Evolutionary conservation across 2,888 invertebrate species (phyloP).

Genomic region (Chelonus formosanus): DNA sequence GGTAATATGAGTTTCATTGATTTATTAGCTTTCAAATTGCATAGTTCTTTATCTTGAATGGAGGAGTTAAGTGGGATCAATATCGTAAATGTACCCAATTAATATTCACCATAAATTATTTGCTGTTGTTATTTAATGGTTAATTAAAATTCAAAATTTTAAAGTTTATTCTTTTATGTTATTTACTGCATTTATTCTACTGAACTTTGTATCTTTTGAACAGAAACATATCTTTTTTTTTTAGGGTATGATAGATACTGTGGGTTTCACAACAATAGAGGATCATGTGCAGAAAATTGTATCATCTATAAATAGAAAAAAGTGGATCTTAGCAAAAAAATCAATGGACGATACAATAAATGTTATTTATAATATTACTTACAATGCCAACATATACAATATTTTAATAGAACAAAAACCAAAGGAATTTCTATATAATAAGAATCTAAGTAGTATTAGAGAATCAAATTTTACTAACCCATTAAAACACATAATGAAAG

Average conservation of each 20-base stretch:
- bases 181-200: no score
- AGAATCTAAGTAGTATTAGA: no score
- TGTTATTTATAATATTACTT: not conserved
- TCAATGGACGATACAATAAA: not conserved
- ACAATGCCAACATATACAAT: not conserved
- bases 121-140: no score
- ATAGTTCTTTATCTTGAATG: not conserved
- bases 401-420: not conserved
- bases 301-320: not conserved
- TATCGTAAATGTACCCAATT: not conserved
- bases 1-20: conserved; percentile 37
- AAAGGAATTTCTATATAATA: not conserved
- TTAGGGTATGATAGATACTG: not conserved
- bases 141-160: no score
- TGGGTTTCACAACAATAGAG: not conserved
- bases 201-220: no score
- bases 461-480: no score
- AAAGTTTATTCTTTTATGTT: no score
- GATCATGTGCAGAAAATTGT: not conserved
- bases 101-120: no score
- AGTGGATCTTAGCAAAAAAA: not conserved
- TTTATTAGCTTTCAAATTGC: not conserved
- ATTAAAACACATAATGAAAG: no score
- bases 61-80: not conserved
- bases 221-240: not conserved